Percentiles rank a stretch among this genome's conserved stretches.
phyloP scores from a whole-genome alignment of 2,888 invertebrate species.

The Cephus pulcher region DNA sequence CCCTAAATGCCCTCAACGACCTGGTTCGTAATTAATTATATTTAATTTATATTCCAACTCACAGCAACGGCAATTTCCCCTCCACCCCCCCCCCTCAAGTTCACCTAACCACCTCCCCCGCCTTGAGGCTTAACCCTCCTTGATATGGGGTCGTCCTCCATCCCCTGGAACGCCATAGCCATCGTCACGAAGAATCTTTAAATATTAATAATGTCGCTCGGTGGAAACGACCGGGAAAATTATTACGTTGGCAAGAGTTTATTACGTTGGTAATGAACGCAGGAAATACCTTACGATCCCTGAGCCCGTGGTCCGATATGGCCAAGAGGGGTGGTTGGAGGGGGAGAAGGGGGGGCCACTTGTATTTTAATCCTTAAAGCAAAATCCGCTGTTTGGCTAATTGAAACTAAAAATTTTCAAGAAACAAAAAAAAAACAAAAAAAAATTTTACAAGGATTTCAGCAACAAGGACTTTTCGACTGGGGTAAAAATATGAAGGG shows the following conservation, averaged over 20 bases:
- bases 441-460: background rate
- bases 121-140: background rate
- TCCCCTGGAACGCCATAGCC: background rate
- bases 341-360: background rate
- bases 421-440: background rate
- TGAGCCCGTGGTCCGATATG: background rate
- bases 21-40: constrained; percentile 32
- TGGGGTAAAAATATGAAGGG: background rate
- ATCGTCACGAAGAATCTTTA: constrained; percentile 12
- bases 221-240: background rate
- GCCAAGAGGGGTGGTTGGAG: background rate
- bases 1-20: constrained; percentile 62
- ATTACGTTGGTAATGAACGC: constrained; percentile 19
- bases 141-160: background rate
- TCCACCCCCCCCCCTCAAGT: background rate
- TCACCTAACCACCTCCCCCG: background rate
- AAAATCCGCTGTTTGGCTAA: background rate
- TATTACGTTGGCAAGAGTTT: constrained; percentile 14
- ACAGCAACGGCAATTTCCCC: constrained; percentile 8
- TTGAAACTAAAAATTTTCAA: background rate
- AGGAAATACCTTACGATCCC: constrained; percentile 6
- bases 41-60: constrained; percentile 35
- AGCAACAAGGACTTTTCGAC: background rate
- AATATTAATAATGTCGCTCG: constrained; percentile 20
- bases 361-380: background rate